Percentiles rank a stretch among this genome's conserved stretches.
Conservation (phyloP, 2,888 invertebrate species). For the Microdon myrmicae region DNA sequence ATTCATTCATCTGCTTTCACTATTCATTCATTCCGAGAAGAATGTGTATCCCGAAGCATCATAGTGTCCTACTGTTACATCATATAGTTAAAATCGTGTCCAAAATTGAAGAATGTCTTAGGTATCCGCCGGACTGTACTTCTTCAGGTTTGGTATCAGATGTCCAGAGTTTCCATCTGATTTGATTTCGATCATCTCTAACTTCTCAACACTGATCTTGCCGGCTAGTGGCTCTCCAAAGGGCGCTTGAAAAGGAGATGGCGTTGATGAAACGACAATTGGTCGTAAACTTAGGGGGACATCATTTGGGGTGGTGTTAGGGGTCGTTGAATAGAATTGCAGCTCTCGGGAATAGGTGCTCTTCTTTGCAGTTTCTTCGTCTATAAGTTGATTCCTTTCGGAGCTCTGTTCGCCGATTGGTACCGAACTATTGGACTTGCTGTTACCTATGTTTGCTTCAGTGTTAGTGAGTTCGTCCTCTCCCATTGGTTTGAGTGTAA, state of each 20-base stretch:
- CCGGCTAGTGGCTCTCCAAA: constrained; percentile 24
- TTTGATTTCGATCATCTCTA: constrained; percentile 67
- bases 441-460: constrained; percentile 13
- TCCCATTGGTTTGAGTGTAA: constrained; percentile 42
- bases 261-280: constrained; percentile 63
- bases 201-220: constrained; percentile 64
- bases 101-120: too few species aligned
- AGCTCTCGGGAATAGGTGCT: constrained; percentile 58
- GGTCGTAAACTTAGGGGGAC: constrained; percentile 59
- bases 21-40: too few species aligned
- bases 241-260: constrained; percentile 42
- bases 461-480: constrained; percentile 38
- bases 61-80: too few species aligned
- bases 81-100: too few species aligned
- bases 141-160: constrained; percentile 58
- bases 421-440: constrained; percentile 39
- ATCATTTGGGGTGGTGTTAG: constrained; percentile 51
- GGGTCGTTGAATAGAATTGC: constrained; percentile 56
- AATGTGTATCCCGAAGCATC: too few species aligned
- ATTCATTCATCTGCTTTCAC: too few species aligned
- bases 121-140: constrained; percentile 29
- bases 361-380: constrained; percentile 63
- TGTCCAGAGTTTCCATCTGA: constrained; percentile 64
- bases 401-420: constrained; percentile 64
- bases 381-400: constrained; percentile 63